Conservation (phyloP, 2,113 vertebrate genomes). For the Tor tambroides region DNA sequence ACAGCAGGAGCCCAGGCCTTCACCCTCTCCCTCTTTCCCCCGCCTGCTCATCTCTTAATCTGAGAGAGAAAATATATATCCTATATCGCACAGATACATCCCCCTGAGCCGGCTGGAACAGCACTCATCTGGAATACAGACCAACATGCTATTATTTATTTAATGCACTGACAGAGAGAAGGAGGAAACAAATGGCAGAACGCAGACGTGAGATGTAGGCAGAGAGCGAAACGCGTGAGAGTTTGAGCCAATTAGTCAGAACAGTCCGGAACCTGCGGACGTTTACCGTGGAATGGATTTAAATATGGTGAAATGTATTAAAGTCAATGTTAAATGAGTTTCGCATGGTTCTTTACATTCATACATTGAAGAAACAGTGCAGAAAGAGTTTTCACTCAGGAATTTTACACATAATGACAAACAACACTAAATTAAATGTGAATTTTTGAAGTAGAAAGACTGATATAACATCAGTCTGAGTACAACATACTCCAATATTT, state of each 20-base stretch:
- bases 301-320: no score
- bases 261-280: background rate
- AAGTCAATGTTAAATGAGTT: no score
- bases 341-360: no score
- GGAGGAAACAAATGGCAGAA: conserved; percentile 33
- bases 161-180: conserved; percentile 58
- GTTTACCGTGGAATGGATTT: background rate
- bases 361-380: no score
- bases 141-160: conserved; percentile 62
- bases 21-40: conserved; percentile 56
- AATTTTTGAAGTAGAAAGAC: no score
- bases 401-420: no score
- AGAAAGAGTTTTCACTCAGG: no score
- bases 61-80: conserved; percentile 61
- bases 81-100: conserved; percentile 60
- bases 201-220: conserved; percentile 16
- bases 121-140: conserved; percentile 62
- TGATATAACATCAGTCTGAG: no score
- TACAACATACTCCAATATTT: no score
- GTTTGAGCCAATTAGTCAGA: conserved; percentile 25
- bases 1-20: conserved; percentile 72
- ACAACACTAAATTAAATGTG: no score
- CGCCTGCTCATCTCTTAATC: conserved; percentile 60
- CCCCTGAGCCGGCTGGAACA: conserved; percentile 57
- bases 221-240: background rate